Conservation (phyloP, 2,888 invertebrate species). For the Pimpla rufipes region DNA sequence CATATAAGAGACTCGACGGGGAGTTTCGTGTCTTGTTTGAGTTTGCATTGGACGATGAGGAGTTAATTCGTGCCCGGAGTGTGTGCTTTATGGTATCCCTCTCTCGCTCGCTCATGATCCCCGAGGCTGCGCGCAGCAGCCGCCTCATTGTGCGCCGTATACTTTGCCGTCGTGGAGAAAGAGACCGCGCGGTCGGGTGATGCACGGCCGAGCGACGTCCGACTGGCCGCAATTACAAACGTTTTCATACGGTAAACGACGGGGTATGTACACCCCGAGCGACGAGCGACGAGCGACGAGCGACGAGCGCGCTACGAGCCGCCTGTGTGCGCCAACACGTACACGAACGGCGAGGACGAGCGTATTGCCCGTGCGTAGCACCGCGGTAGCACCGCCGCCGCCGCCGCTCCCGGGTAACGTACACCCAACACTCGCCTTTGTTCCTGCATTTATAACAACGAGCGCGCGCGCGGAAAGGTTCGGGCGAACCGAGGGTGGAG, state of each 20-base stretch:
- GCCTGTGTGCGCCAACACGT: slow-evolving; percentile 32
- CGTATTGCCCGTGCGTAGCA: slow-evolving; percentile 37
- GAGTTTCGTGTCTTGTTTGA: slow-evolving; percentile 38
- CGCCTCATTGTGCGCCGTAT: slow-evolving; percentile 47
- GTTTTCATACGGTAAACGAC: slow-evolving; percentile 43
- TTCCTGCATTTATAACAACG: slow-evolving; percentile 72
- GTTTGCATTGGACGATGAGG: slow-evolving; percentile 48
- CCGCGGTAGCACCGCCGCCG: slow-evolving; percentile 30
- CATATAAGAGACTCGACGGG: slow-evolving; percentile 6
- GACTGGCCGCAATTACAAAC: slow-evolving; percentile 64
- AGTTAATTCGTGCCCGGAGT: slow-evolving; percentile 55
- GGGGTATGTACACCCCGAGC: slow-evolving; percentile 51
- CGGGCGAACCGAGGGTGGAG: slow-evolving; percentile 38
- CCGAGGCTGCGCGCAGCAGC: not conserved
- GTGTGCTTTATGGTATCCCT: not conserved
- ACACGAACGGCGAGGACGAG: slow-evolving; percentile 34
- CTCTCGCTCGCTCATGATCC: slow-evolving; percentile 27
- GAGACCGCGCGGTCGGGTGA: slow-evolving; percentile 35
- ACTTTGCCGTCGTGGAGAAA: slow-evolving; percentile 37
- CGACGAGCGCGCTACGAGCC: no score
- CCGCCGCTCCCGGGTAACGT: slow-evolving; percentile 59
- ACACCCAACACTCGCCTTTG: slow-evolving; percentile 73
- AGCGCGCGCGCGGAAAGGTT: slow-evolving; percentile 51
- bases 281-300: no score
- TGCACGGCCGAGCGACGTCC: slow-evolving; percentile 48